Base-by-base conservation (phyloP, 2,797 vertebrate genomes). In the Staurois parvus region DNA sequence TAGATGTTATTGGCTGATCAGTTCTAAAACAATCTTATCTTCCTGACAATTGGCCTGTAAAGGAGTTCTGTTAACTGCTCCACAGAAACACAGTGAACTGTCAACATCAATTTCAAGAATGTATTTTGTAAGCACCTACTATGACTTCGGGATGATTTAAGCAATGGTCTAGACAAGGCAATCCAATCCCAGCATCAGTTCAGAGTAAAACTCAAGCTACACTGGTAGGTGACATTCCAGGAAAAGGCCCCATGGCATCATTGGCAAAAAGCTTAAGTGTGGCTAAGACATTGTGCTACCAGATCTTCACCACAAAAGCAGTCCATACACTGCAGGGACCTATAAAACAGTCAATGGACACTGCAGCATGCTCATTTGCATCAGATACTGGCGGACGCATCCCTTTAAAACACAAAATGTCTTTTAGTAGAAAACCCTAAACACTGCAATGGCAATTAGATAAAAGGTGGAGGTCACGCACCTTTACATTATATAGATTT, bases 371-470 rank as follows among this genome's bases (percentile, higher is more conserved):
- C 75, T 83, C 76, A 79, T 87, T 67, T 68, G 74, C 80, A 82
- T 59, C 76, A 83, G 76, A 83, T 83, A 74, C 67, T 70, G 75
- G 75, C 76, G 75, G 56, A 45, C 32, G 83, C 45, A 45, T 75
- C 30, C 75, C 42, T 76, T 72, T 68, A 40, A 70, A 85, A 52
- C 78, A 80, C 72, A 30, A 75, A n/a, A 66, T 68, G 26, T 72
- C 52, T 37, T 34, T 84, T 17, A 6, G n/a, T 85, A 62, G 45
- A 78, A 73, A 73, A 84, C n/a, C 40, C 69, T 78, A 83, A 87
- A 87, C 75, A 87, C 85, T 87, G 85, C 82, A 87, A 87, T 87
- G 85, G 85, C 85, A 83, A 83, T 87, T 66, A 34, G 85, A 79
- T 82, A 79, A 79, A 75, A 83, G 74, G 81, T 13, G 75, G 21